Evolutionary conservation across 1,140 invertebrate species (phyloP).

Genomic region (Archivesica marissinica): DNA sequence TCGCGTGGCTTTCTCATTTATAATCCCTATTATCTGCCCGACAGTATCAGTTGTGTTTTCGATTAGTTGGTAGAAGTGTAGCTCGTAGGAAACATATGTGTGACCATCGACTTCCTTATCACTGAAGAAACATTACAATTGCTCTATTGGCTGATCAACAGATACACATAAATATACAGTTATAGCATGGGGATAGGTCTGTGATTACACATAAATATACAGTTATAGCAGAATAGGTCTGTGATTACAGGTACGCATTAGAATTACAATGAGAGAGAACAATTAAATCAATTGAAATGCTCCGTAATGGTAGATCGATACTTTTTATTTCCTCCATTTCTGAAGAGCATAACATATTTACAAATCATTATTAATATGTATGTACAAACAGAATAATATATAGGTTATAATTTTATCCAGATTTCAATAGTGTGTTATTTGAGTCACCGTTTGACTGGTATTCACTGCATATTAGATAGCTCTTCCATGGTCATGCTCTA

Average conservation of each 20-base stretch:
- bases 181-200: not conserved
- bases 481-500: no score
- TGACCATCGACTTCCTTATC: not conserved
- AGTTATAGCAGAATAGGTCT: not conserved
- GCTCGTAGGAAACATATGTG: not conserved
- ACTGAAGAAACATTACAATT: not conserved
- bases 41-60: not conserved
- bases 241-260: not conserved
- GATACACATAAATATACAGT: not conserved
- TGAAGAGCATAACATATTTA: no score
- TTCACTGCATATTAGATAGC: no score
- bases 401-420: no score
- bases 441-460: no score
- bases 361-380: no score
- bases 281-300: no score
- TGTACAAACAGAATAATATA: no score
- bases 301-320: no score
- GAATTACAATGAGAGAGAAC: not conserved
- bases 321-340: no score
- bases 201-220: not conserved
- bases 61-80: not conserved
- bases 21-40: not conserved
- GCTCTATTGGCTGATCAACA: no score
- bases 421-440: no score
- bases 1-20: constrained; percentile 27